Evolutionary conservation across 2,113 vertebrate species (phyloP), one percentile per base, ranked within the genome.

Genomic region (Orycteropus afer): DNA sequence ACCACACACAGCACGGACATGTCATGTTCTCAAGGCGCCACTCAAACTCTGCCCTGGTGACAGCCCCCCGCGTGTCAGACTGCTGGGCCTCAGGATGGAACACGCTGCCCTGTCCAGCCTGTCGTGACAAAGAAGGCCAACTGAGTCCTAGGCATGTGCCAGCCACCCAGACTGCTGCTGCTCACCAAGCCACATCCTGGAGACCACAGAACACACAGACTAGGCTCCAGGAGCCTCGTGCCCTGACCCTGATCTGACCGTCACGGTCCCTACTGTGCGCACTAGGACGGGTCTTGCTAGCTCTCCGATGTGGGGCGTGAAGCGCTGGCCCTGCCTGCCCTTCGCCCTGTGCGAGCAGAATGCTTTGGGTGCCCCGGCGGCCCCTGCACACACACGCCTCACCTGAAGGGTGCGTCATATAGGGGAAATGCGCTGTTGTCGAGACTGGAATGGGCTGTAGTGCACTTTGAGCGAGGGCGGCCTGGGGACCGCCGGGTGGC

Each of bases 401-500:
- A 99, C 99, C 99, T 98, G 98, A 98, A 98, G 98, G 98, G 98
- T 99, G 98, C 96, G 98, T 98, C 98, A 99, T 99, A 97, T 99
- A 99, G 94, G 98, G 98, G 98, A 99, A 99, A 98, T 99, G 98
- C 98, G 99, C 98, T 97, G 99, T 98, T 98, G 98, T 99, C 97
- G 99, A 99, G 98, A 99, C 99, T 20, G 99, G 99, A 98, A 99
- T 99, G 98, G 99, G 99, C 98, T 99, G 99, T 97, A 99, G 99
- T 98, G 99, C 99, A 94, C 98, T 99, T 98, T 99, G 99, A 98
- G 99, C 98, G 98, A 99, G 98, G 65, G 98, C 98, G 96, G 99
- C 98, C 99, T 99, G 99, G 76, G 99, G 99, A 95, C 99, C 99
- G 61, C 99, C 99, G 81, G 99, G 99, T 96, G 99, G 99, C 98